Percentiles rank a stretch among this genome's conserved stretches.
Conservation (phyloP, 2,113 vertebrate genomes). For the Tonatia bakeri region DNA sequence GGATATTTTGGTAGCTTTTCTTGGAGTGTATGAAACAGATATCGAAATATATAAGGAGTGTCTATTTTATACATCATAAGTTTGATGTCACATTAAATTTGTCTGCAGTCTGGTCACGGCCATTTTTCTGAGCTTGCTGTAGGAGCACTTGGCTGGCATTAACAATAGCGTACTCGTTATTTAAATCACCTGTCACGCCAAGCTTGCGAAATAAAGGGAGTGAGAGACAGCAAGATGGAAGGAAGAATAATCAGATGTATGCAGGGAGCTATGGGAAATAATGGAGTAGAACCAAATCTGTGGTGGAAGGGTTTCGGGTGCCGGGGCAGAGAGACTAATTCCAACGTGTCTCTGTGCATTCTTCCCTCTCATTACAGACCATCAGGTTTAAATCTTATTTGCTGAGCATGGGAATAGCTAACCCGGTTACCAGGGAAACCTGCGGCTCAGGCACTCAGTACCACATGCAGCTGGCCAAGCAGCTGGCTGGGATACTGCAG, state of each 20-base stretch:
- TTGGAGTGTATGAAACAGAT: neutral
- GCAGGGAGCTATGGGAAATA: neutral
- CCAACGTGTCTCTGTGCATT: neutral
- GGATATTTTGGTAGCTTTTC: neutral
- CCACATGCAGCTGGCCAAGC: slow-evolving; percentile 95
- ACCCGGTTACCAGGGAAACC: slow-evolving; percentile 96
- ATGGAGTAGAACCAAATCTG: neutral
- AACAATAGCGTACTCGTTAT: neutral
- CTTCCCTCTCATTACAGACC: slow-evolving; percentile 81
- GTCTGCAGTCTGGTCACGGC: neutral
- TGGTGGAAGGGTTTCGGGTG: neutral
- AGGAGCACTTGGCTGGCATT: slow-evolving; percentile 13
- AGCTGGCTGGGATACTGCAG: slow-evolving; percentile 93
- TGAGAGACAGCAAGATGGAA: neutral
- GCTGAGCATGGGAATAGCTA: slow-evolving; percentile 97
- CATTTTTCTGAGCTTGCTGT: neutral
- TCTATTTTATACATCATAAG: neutral
- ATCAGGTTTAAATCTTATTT: slow-evolving; percentile 98
- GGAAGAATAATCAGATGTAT: neutral
- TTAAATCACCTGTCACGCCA: neutral
- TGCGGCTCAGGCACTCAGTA: slow-evolving; percentile 96
- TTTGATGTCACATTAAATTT: slow-evolving; percentile 26
- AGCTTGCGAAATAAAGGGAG: neutral
- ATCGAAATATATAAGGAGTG: neutral
- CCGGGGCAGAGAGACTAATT: neutral